Conservation (phyloP, 1,140 invertebrate species). For the Eumeta japonica region DNA sequence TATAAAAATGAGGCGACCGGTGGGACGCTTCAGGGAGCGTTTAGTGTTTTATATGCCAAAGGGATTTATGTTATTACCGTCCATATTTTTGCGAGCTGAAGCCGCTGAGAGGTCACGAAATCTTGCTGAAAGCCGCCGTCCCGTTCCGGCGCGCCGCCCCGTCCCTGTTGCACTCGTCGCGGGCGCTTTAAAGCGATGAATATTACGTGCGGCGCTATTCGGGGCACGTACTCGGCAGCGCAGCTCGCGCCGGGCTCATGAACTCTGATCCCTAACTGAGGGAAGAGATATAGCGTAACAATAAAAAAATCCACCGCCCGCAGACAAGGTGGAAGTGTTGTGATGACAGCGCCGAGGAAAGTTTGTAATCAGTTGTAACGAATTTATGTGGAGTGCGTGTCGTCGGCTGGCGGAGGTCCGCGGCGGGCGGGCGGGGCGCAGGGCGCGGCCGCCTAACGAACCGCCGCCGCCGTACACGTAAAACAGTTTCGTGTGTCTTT, state of each 20-base stretch:
- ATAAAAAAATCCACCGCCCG: conserved; percentile 35
- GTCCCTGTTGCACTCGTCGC: conserved; percentile 29
- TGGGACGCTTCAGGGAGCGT: conserved; percentile 45
- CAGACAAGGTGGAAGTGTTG: conserved; percentile 42
- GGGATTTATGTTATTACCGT: conserved; percentile 59
- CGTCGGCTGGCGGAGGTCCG: not conserved
- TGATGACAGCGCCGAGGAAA: conserved; percentile 43
- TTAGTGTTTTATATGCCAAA: conserved; percentile 60
- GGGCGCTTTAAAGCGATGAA: conserved; percentile 51
- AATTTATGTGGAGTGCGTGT: conserved; percentile 44
- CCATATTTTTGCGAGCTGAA: conserved; percentile 55
- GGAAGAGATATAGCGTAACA: conserved; percentile 31
- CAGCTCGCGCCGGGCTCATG: conserved; percentile 37
- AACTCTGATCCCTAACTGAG: conserved; percentile 46
- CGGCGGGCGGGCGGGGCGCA: conserved; percentile 12
- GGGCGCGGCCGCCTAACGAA: no score
- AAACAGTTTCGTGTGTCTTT: conserved; percentile 19
- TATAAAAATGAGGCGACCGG: conserved; percentile 18
- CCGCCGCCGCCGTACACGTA: no score
- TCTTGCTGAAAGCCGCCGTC: conserved; percentile 34
- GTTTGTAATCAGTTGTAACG: conserved; percentile 50
- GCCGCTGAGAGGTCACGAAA: conserved; percentile 54
- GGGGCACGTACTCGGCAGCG: conserved; percentile 43
- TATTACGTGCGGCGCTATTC: conserved; percentile 48
- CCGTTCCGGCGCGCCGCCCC: conserved; percentile 21